These are phyloP conservation scores for Neolamprologus brichardi DNA, from an alignment of 2,113 vertebrate genomes.

Conservation along the genomic window DNA sequence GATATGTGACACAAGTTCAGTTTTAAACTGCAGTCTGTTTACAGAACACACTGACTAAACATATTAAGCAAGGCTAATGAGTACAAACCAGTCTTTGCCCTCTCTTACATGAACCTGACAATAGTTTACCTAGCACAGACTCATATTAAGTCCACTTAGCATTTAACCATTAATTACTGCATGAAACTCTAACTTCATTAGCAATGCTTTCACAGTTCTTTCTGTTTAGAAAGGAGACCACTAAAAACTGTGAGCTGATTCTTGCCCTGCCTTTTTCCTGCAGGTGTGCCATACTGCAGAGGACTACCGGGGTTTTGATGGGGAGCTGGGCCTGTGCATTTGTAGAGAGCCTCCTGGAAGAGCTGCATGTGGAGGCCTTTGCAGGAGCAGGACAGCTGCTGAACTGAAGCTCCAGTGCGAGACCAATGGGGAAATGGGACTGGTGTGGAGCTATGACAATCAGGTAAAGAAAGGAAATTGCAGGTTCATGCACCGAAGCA, in stretches of 20 bases:
- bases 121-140: not conserved
- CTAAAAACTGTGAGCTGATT: not conserved
- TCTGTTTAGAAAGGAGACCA: not conserved
- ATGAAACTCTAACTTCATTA: not conserved
- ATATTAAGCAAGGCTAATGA: not conserved
- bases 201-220: not conserved
- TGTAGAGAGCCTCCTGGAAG: slow-evolving; percentile 67
- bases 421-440: slow-evolving; percentile 35
- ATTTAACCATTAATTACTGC: slow-evolving; percentile 15
- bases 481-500: not conserved
- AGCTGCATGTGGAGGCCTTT: slow-evolving; percentile 59
- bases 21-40: slow-evolving; percentile 5
- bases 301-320: slow-evolving; percentile 77
- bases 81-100: slow-evolving; percentile 30
- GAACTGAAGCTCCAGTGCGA: slow-evolving; percentile 69
- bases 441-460: slow-evolving; percentile 55
- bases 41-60: slow-evolving; percentile 6
- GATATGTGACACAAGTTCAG: not conserved
- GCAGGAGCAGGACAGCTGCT: slow-evolving; percentile 40
- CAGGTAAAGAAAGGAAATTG: slow-evolving; percentile 63
- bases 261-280: not conserved
- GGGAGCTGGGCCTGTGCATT: slow-evolving; percentile 79
- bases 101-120: slow-evolving; percentile 13
- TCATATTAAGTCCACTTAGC: slow-evolving; percentile 7
- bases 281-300: slow-evolving; percentile 78